Conservation (phyloP, 2,888 invertebrate genomes). For the Chaetoderma sp. region DNA sequence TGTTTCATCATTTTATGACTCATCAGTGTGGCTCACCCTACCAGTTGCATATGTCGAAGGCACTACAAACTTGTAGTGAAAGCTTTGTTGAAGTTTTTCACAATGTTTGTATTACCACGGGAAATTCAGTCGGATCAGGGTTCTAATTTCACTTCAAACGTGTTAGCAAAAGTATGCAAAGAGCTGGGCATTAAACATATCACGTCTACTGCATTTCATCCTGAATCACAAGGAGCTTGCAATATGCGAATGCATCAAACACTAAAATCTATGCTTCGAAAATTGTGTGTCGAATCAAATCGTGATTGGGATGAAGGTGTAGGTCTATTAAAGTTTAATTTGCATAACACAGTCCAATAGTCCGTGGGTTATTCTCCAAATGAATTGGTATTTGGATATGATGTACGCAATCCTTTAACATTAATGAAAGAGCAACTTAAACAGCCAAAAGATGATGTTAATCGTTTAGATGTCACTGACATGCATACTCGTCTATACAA, state of each 20-base stretch:
- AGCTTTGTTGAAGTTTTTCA: constrained; percentile 6
- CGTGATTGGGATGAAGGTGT: constrained; percentile 2
- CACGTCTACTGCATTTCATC: constrained; percentile 15
- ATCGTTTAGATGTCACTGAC: no score
- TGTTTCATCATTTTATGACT: no score
- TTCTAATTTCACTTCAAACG: constrained; percentile 9
- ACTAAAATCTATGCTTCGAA: not conserved
- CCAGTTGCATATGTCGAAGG: no score
- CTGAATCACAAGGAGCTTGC: not conserved
- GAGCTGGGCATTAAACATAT: constrained; percentile 17
- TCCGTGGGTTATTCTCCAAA: not conserved
- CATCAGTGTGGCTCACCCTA: no score
- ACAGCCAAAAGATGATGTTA: no score
- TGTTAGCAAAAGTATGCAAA: constrained; percentile 10
- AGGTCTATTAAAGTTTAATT: not conserved
- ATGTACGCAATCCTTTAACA: constrained; percentile 5
- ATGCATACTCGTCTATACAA: no score
- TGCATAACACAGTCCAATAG: not conserved
- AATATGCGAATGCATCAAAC: not conserved
- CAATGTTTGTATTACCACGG: constrained; percentile 13
- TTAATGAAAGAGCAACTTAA: not conserved
- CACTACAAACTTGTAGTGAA: no score
- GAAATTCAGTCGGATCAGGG: constrained; percentile 20
- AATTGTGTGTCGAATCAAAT: not conserved
- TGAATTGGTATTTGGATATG: constrained; percentile 10